Percentiles rank a stretch among this genome's conserved stretches.
phyloP scores from a whole-genome alignment of 2,888 invertebrate species.

The Agonum fuliginosum region DNA sequence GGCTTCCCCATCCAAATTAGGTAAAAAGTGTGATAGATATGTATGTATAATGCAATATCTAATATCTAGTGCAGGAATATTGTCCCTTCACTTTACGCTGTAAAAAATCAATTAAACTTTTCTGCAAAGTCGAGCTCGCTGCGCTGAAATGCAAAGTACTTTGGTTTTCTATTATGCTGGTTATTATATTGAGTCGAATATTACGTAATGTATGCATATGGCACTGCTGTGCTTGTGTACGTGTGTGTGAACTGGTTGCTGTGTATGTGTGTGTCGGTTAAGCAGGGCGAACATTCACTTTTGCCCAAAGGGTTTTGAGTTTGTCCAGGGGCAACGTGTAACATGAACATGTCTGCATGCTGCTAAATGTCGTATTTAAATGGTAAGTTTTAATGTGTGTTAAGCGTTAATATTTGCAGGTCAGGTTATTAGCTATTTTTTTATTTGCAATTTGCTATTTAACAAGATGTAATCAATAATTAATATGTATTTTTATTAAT shows the following conservation, averaged over 20 bases:
- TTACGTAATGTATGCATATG: slow-evolving; percentile 13
- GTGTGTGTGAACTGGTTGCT: not conserved
- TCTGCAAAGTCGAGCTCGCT: not conserved
- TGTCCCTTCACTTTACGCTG: not conserved
- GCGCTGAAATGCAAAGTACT: slow-evolving; percentile 9
- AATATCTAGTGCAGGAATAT: not conserved
- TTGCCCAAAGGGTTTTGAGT: slow-evolving; percentile 18
- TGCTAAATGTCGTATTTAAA: slow-evolving; percentile 2
- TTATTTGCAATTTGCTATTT: not conserved
- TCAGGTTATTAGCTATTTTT: too few relatives aligned
- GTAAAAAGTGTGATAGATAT: too few relatives aligned
- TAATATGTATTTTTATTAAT: too few relatives aligned
- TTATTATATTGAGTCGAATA: slow-evolving; percentile 1
- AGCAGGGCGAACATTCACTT: slow-evolving; percentile 9
- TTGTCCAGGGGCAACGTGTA: slow-evolving; percentile 2
- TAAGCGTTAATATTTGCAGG: too few relatives aligned
- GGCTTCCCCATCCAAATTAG: too few relatives aligned
- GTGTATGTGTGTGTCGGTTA: not conserved
- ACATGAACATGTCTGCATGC: not conserved
- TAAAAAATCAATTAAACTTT: not conserved
- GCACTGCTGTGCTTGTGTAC: not conserved
- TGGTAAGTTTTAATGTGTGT: not conserved
- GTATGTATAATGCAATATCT: too few relatives aligned
- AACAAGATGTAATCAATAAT: too few relatives aligned
- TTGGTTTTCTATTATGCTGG: slow-evolving; percentile 3